Base-by-base conservation (phyloP, 2,797 vertebrate species). In the Clarias pachynema region DNA sequence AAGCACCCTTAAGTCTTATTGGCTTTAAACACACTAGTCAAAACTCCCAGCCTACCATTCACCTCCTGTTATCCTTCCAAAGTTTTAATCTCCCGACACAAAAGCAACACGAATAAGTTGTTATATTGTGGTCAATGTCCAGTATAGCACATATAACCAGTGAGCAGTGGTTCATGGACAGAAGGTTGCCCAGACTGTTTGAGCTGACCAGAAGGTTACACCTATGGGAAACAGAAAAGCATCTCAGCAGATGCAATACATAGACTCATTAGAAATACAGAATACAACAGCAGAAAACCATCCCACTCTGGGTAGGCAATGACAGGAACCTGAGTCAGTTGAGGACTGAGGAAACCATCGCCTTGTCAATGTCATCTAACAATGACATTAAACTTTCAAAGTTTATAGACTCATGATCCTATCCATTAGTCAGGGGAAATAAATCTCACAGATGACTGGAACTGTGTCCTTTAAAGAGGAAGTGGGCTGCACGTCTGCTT, bases 351-450 rank as follows among this genome's bases (percentile, higher is more conserved):
- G 59, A 44, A 79, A 26, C 22, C 34, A 8, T 63, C 15, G 18
- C 31, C 24, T 44, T 15, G 37, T 65, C 78, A 80, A 49, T 80
- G 37, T 65, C 60, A 49, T 65, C 79, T 29, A 53, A 66, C 79
- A 80, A 53, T 80, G 62, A 65, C 26, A 44, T 44, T 18, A 80
- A 65, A 80, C n/a, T 20, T 66, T 80, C 40, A 66, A 2, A 49
- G n/a, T 80, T 63, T 79, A 79, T 49, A 14, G 78, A 63, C 60
- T 65, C 37, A 12, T 49, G 60, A 49, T 65, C 37, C 34, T 53
- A 8, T 31, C 82, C 29, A 84, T 77, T 84, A 77, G 72, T 53
- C 44, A 34, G 40, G 44, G 62, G 73, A 84, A 78, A 49, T 78
- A 78, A 78, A 84, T 77, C 72, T 65, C 26, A 34, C 40, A 63